Evolutionary conservation across 2,797 vertebrate species (phyloP).

Genomic region (Ceryle rudis): DNA sequence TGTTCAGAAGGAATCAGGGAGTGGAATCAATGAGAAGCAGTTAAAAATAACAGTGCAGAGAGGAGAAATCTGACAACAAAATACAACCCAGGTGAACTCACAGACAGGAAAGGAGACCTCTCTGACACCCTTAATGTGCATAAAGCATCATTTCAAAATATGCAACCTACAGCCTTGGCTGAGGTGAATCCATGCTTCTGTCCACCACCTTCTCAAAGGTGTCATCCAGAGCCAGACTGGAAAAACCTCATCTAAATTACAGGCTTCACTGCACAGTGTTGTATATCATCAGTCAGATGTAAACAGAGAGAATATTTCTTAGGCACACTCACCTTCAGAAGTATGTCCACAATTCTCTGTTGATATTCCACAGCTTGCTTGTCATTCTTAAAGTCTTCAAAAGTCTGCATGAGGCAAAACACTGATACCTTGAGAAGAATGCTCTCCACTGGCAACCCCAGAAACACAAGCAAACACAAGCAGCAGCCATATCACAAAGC

Average conservation of each 20-base stretch:
- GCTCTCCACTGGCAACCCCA: neutral
- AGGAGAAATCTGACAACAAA: neutral
- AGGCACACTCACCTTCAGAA: conserved; percentile 87
- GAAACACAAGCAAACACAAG: neutral
- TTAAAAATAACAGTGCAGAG: neutral
- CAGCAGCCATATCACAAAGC: neutral
- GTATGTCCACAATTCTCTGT: conserved; percentile 96
- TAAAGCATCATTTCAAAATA: neutral
- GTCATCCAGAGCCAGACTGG: neutral
- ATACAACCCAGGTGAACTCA: neutral
- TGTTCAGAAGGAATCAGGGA: neutral
- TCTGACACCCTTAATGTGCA: neutral
- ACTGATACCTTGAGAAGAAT: conserved; percentile 1
- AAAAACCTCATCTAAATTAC: neutral
- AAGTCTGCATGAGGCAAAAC: conserved; percentile 84
- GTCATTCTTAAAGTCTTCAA: conserved; percentile 98
- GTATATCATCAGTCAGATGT: neutral
- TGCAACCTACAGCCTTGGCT: accelerated
- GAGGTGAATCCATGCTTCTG: neutral
- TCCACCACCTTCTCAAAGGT: neutral
- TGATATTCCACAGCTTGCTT: conserved; percentile 98
- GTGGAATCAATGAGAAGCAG: neutral
- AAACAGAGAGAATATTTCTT: neutral
- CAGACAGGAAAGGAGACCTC: neutral
- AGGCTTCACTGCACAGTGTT: neutral